Conservation (phyloP, 2,888 invertebrate genomes). For the Coremacera marginata region DNA sequence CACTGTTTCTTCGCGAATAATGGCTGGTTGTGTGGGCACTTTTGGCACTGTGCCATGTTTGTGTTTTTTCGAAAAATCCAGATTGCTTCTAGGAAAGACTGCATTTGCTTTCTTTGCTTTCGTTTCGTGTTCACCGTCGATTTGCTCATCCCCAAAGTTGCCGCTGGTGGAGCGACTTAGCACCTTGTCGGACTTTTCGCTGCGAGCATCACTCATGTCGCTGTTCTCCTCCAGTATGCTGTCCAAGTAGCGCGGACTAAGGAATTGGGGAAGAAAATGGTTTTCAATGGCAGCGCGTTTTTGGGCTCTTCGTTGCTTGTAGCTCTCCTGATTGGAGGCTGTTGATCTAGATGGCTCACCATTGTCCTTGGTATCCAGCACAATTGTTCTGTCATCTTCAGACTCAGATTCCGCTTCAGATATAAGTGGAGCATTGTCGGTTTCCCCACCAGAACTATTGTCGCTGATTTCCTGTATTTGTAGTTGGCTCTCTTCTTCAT, state of each 20-base stretch:
- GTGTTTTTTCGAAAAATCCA: slow-evolving; percentile 64
- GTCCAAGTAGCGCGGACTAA: slow-evolving; percentile 78
- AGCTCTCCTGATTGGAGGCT: slow-evolving; percentile 58
- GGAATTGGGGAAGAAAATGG: slow-evolving; percentile 73
- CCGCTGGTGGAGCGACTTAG: slow-evolving; percentile 45
- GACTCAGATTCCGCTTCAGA: slow-evolving; percentile 76
- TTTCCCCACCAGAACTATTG: slow-evolving; percentile 63
- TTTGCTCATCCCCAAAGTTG: slow-evolving; percentile 55
- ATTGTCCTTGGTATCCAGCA: not conserved
- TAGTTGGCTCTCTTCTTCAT: slow-evolving; percentile 31
- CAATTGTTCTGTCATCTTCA: slow-evolving; percentile 42
- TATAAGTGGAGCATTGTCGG: slow-evolving; percentile 72
- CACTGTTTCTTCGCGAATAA: slow-evolving; percentile 64
- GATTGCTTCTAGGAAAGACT: slow-evolving; percentile 67
- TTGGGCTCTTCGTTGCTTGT: slow-evolving; percentile 70
- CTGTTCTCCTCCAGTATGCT: slow-evolving; percentile 85
- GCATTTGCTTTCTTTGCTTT: slow-evolving; percentile 64
- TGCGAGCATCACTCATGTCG: slow-evolving; percentile 73
- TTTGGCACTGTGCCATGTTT: slow-evolving; percentile 53
- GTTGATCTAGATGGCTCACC: slow-evolving; percentile 3
- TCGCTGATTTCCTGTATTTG: slow-evolving; percentile 68
- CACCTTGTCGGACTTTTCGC: slow-evolving; percentile 55
- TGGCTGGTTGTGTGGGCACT: slow-evolving; percentile 46
- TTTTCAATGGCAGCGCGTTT: slow-evolving; percentile 73
- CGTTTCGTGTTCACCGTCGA: slow-evolving; percentile 69